Conservation (phyloP, 2,113 vertebrate genomes). For the Tyto alba region DNA sequence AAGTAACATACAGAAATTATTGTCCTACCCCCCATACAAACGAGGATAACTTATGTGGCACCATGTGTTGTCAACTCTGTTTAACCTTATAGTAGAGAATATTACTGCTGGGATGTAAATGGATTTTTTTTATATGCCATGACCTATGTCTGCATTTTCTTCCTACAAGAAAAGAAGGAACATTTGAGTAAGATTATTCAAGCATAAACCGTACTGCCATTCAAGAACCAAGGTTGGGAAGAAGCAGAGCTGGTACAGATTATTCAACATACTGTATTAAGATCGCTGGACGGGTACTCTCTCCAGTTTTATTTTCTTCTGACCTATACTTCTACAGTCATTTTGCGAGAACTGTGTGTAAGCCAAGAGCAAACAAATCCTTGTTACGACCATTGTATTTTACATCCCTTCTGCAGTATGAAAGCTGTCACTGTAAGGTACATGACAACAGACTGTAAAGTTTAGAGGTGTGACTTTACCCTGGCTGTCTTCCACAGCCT, state of each 20-base stretch:
- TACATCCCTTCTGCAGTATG: background rate
- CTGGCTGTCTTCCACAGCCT: background rate
- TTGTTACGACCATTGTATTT: background rate
- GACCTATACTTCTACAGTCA: background rate
- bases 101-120: background rate
- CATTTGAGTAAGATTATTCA: background rate
- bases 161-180: background rate
- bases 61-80: background rate
- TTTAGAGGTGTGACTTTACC: background rate
- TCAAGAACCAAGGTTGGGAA: background rate
- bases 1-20: background rate
- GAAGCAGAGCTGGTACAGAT: background rate
- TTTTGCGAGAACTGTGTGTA: background rate
- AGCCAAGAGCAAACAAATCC: background rate
- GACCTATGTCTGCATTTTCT: background rate
- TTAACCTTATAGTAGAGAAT: background rate
- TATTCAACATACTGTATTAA: background rate
- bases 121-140: background rate
- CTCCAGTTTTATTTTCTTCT: background rate
- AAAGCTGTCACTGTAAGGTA: background rate
- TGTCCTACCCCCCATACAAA: too few relatives aligned
- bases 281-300: background rate
- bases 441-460: background rate
- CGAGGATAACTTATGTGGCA: background rate
- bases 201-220: background rate